Percentiles rank a stretch among this genome's conserved stretches.
These are phyloP conservation scores for Cheilosia vulpina DNA, from an alignment of 2,888 invertebrate species.

Conservation along the genomic window DNA sequence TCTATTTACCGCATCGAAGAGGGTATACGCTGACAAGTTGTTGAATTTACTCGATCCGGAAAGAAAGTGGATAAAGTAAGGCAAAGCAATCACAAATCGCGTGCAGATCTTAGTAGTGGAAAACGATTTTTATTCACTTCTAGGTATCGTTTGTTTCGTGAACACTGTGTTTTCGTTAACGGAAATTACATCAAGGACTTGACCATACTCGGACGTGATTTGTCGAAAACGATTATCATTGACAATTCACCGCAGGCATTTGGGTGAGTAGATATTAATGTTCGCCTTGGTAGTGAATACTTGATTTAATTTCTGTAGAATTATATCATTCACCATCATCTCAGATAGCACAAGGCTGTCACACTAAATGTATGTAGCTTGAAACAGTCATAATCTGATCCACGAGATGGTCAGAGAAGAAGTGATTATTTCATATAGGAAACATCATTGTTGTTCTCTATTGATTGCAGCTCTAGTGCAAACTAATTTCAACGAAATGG, in stretches of 20 bases:
- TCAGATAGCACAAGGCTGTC: too few relatives aligned
- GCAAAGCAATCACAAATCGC: neutral
- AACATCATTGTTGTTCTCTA: too few relatives aligned
- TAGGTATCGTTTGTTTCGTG: conserved; percentile 92
- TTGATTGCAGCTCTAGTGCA: too few relatives aligned
- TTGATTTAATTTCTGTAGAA: neutral
- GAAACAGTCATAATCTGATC: too few relatives aligned
- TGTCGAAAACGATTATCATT: conserved; percentile 93
- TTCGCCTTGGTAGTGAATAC: neutral
- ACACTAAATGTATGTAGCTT: too few relatives aligned
- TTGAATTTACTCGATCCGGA: conserved; percentile 96
- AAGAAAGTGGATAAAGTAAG: conserved; percentile 89
- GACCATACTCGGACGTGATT: conserved; percentile 95
- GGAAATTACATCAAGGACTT: conserved; percentile 98
- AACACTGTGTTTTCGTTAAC: conserved; percentile 97
- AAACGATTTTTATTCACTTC: conserved; percentile 26
- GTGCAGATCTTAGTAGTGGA: neutral
- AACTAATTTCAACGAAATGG: too few relatives aligned
- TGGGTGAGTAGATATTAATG: conserved; percentile 84
- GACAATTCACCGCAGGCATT: conserved; percentile 97
- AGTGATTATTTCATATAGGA: too few relatives aligned
- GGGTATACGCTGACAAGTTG: conserved; percentile 96
- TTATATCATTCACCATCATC: too few relatives aligned
- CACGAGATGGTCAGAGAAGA: too few relatives aligned
- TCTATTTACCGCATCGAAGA: conserved; percentile 97